Evolutionary conservation across 2,888 invertebrate species (phyloP), one percentile per base, ranked within the genome.

Genomic region (Parochlus steinenii): DNA sequence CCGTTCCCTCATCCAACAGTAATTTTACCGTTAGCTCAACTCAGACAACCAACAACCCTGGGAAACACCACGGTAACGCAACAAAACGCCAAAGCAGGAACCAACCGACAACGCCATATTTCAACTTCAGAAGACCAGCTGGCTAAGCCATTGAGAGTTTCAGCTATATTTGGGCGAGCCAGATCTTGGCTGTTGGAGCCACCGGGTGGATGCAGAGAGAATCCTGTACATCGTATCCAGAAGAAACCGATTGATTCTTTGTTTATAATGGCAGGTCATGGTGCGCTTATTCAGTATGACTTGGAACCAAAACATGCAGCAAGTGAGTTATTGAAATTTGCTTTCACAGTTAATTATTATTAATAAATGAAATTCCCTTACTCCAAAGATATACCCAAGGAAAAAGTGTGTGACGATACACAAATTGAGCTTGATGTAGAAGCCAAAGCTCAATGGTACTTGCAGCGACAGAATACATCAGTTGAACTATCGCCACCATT

Each of bases 381-480:
- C 16, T 23, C 42, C 40, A 5, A 46, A 77, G 78, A 68, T 48
- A 63, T 80, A 45, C 75, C 81, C 37, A 83, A 81, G 56, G 85
- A 86, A 58, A 81, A 81, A 57, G 67, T 81, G 38, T 79, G 81
- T 54, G 85, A 87, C 58, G 86, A 87, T 49, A 77, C 85, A 1
- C 69, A 75, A 10, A 80, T 89, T 42, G 90, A 92, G 53, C 55
- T 93, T 47, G 74, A 75, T 31, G 85, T 87, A 39, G 78, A 79
- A 51, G 78, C 86, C 2, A 76, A 79, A 49, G 83, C 86, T 12
- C 87, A 90, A 59, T 95, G 95, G 95, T 71, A 74, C 39, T 65
- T 95, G 41, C 66, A 81, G 36, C 54, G 53, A 41, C 54, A 53
- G 44, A 55, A 56, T 45, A 64, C 70, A 16, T 24, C 23, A 23